Percentiles rank a stretch among this genome's conserved stretches.
These are phyloP conservation scores for Solenopsis invicta DNA, from an alignment of 1,140 invertebrate genomes.

Conservation along the genomic window DNA sequence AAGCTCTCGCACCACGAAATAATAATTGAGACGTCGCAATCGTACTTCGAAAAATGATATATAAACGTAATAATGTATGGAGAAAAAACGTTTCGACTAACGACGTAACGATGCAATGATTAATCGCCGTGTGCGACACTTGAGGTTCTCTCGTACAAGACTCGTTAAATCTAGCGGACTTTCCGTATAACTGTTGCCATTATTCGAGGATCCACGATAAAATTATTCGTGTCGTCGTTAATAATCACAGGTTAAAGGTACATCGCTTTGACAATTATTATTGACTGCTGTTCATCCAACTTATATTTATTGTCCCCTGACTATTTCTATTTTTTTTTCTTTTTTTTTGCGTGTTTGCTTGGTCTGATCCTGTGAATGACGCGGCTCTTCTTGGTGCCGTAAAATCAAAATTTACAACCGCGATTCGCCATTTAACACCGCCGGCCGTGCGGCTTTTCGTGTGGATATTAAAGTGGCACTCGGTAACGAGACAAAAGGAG, in stretches of 20 bases:
- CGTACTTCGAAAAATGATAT: constrained; percentile 17
- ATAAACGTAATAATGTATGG: constrained; percentile 38
- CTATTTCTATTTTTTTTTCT: not conserved
- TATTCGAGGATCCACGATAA: not conserved
- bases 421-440: constrained; percentile 12
- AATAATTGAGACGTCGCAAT: constrained; percentile 41
- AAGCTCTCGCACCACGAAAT: not conserved
- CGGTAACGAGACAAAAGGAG: constrained; percentile 41
- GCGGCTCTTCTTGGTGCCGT: not conserved
- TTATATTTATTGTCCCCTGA: constrained; percentile 46
- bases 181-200: not conserved
- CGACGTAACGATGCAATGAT: constrained; percentile 44
- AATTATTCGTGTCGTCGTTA: constrained; percentile 40
- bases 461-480: constrained; percentile 12
- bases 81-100: constrained; percentile 29
- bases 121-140: constrained; percentile 23
- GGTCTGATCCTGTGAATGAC: constrained; percentile 4
- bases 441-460: not conserved
- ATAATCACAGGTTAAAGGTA: not conserved
- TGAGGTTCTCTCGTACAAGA: not conserved
- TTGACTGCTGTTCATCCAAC: not conserved
- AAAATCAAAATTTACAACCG: constrained; percentile 54
- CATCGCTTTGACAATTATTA: constrained; percentile 13
- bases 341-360: not conserved
- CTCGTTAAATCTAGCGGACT: constrained; percentile 24